Base-by-base conservation (phyloP, 1,140 invertebrate genomes). In the Andrena cerasifolii region DNA sequence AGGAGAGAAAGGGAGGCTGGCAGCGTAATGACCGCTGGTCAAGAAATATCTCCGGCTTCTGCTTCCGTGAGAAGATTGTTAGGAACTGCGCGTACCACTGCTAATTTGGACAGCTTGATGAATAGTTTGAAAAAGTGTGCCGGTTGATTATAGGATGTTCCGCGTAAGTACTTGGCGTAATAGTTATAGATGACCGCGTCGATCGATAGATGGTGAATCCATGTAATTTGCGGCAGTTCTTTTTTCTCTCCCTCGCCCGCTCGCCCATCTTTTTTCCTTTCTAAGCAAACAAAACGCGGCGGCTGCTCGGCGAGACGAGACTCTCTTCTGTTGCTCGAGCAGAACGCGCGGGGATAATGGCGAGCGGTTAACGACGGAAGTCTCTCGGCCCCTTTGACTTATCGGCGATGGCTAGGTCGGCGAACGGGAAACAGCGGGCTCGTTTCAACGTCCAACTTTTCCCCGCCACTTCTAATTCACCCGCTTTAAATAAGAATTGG, bases 61-160 rank as follows among this genome's bases (percentile, higher is more conserved):
- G 81, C 81, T 83, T 83, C 80, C 74, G 81, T 77, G 80, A 78
- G 63, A 77, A 83, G 76, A 82, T 82, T 78, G 75, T 82, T 58
- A 77, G 74, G 75, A 78, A 76, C 49, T 76, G 24, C 62, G 80
- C 49, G 58, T 53, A 63, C 43, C 71, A 65, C 71, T 78, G 81
- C 79, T 84, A 80, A 84, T 84, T 84, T 75, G 77, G 82, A 84
- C 82, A 77, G 82, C 47, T 84, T 84, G 82, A 84, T 84, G 82
- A 83, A 84, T 84, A 84, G 81, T 80, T 84, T 43, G 82, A 79
- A 84, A 80, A 80, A 84, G 78, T 70, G 78, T 79, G 54, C 77
- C 82, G 77, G 45, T 61, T 84, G 82, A 84, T 84, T 84, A 84
- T 83, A 84, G 71, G 78, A 82, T 76, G 80, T 53, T 70, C 47